Evolutionary conservation across 2,797 vertebrate species (phyloP), one percentile per base, ranked within the genome.

Genomic region (Heteromormyrus szaboi): DNA sequence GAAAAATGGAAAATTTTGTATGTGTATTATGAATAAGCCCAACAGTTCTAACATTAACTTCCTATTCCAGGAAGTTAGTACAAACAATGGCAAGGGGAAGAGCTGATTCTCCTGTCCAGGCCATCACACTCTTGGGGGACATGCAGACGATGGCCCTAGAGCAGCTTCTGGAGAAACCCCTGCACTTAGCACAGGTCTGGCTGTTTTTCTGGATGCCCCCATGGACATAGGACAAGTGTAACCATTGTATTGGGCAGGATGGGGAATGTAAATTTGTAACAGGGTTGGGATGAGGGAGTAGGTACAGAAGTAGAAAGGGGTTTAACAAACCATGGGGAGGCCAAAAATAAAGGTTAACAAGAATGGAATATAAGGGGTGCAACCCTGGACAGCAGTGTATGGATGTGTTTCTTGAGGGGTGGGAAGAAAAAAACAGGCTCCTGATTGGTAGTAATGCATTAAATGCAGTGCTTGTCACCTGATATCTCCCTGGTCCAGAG

Each of bases 1-100:
- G 19, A 50, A 29, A 56, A 17, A 87, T 83, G 29, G 51, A 41
- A 84, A 51, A 48, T 22, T n/a, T 44, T 76, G 37, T 46, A 17
- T 65, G 1, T n/a, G 9, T 65, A 0, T 88, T 84, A 46, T 37
- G 8, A 50, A 11, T 50, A 12, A 19, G 65, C 17, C 12, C 0
- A 76, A 56, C 50, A 8, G 54, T 53, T 46, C 17, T 50, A 12
- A 86, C 62, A 41, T 25, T 59, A 9, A 19, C 17, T 56, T 87
- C 17, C 88, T 86, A 4, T 41, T 90, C 8, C 89, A 96, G 95
- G 88, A 2, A 79, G 2, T 59, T 92, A n/a, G 29, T 92, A 54
- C 46, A 89, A 51, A 76, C 0, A 0, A 87, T 88, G 88, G 2
- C 4, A 1, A 37, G 12, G 9, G 3, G 0, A 29, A 29, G 88